These are phyloP conservation scores for Eudyptes chrysolophus DNA, from an alignment of 2,113 vertebrate genomes.

Conservation along the genomic window DNA sequence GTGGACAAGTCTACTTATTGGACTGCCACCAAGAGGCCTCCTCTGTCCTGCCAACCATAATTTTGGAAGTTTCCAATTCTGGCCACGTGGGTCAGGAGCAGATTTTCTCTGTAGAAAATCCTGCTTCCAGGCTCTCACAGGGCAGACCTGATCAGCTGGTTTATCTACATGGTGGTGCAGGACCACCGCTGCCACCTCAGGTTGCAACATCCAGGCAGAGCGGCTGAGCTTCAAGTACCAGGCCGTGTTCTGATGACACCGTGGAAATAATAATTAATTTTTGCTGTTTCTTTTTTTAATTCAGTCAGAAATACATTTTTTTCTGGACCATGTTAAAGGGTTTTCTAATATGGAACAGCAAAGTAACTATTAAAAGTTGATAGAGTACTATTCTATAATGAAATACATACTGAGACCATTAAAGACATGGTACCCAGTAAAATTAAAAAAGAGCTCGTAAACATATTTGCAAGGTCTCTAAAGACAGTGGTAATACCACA, in stretches of 20 bases:
- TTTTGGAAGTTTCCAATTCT: background rate
- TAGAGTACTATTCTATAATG: background rate
- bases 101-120: background rate
- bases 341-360: background rate
- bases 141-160: background rate
- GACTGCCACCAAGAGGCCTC: background rate
- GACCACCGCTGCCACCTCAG: background rate
- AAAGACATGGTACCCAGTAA: background rate
- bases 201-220: background rate
- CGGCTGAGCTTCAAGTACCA: background rate
- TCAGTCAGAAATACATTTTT: background rate
- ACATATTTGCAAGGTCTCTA: background rate
- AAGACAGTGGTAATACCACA: background rate
- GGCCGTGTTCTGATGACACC: background rate
- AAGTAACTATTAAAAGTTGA: background rate
- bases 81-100: fast-evolving
- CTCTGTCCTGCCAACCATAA: background rate
- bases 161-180: background rate
- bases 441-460: background rate
- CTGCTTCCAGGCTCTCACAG: background rate
- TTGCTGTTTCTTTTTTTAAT: background rate
- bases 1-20: background rate
- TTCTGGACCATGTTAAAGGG: background rate
- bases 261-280: background rate
- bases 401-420: background rate